These are phyloP conservation scores for Hypotaenidia okinawae DNA, from an alignment of 2,797 vertebrate genomes.

Conservation along the genomic window DNA sequence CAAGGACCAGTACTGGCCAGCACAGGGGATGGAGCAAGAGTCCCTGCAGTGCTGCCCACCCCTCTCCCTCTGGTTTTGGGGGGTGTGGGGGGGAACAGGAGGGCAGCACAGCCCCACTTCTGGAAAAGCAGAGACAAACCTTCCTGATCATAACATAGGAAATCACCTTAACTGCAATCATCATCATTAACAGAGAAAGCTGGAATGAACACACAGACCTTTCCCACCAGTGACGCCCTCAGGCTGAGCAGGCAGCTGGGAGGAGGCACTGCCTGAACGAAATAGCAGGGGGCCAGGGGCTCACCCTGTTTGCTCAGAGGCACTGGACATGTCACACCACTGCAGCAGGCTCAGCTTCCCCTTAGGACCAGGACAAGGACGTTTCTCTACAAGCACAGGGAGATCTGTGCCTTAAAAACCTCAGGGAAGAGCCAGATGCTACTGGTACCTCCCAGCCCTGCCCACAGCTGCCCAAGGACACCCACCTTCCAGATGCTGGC, in stretches of 20 bases:
- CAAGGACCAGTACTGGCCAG: background rate
- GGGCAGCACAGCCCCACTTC: background rate
- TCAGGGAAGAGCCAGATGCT: background rate
- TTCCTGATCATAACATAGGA: background rate
- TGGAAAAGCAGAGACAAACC: background rate
- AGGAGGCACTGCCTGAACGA: background rate
- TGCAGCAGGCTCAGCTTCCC: background rate
- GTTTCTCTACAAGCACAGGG: background rate
- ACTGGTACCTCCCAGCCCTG: background rate
- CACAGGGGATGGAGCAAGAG: background rate
- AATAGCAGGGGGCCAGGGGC: background rate
- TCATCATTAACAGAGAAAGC: background rate
- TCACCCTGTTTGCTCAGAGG: background rate
- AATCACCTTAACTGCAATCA: background rate
- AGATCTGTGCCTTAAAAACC: background rate
- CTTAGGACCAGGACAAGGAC: fast-evolving
- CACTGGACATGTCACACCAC: background rate
- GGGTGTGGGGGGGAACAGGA: background rate
- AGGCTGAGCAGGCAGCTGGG: background rate
- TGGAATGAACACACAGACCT: background rate
- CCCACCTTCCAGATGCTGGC: constrained; percentile 97
- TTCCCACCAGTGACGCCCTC: background rate
- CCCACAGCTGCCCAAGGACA: background rate
- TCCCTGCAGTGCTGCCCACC: background rate
- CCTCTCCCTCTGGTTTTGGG: background rate